Evolutionary conservation across 2,888 invertebrate species (phyloP).

Genomic region (Rhopalosiphum nymphaeae): DNA sequence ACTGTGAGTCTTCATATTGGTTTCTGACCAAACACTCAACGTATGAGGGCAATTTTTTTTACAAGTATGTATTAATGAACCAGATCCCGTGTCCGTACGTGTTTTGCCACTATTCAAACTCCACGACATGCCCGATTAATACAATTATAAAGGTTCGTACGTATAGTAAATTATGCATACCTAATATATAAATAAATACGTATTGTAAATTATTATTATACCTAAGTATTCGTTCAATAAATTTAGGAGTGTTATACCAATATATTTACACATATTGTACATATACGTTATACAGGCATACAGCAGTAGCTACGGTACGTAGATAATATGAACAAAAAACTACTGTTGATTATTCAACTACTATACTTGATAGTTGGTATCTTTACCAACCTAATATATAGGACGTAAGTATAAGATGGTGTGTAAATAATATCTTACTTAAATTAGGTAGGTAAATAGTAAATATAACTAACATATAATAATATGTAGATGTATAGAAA

Average conservation of each 20-base stretch:
- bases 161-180: neutral
- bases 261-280: neutral
- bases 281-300: too few relatives aligned
- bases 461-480: neutral
- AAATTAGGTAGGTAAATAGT: neutral
- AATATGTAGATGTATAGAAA: neutral
- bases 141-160: neutral
- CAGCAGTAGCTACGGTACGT: neutral
- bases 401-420: too few relatives aligned
- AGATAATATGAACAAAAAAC: neutral
- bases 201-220: neutral
- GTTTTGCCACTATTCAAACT: neutral
- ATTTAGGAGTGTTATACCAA: neutral
- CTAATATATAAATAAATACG: neutral
- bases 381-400: neutral
- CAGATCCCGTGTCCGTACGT: constrained; percentile 43
- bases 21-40: neutral
- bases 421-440: neutral
- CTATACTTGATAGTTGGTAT: neutral
- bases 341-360: neutral
- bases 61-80: constrained; percentile 42
- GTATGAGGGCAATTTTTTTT: neutral
- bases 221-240: neutral
- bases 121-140: neutral
- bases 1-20: constrained; percentile 44